These are phyloP conservation scores for Leucoraja ocellata DNA, from an alignment of 2,797 vertebrate genomes.

Conservation along the genomic window DNA sequence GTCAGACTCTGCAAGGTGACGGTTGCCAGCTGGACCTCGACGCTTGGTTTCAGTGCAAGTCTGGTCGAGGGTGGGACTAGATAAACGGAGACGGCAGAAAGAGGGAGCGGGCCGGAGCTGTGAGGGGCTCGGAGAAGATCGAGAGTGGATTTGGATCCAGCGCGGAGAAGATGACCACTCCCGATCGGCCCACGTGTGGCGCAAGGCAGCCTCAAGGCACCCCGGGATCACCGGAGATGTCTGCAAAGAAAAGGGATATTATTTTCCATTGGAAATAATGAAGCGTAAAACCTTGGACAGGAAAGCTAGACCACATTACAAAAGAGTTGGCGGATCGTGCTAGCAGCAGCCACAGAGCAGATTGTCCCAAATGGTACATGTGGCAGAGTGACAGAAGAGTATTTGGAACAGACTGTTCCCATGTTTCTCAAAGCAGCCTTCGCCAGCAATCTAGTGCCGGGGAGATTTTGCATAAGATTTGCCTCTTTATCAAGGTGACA, in stretches of 20 bases:
- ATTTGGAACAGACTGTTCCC: conserved; percentile 5
- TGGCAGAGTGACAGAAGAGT: not conserved
- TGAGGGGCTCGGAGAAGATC: not conserved
- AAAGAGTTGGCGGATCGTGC: not conserved
- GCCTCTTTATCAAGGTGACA: not conserved
- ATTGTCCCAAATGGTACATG: not conserved
- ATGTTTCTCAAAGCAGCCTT: not conserved
- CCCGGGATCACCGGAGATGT: not conserved
- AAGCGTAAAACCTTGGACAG: conserved; percentile 18
- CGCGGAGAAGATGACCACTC: not conserved
- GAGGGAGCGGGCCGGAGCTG: not conserved
- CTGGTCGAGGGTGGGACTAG: not conserved
- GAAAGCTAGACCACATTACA: not conserved
- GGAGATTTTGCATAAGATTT: not conserved
- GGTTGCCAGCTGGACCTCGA: not conserved
- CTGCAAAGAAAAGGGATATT: not conserved
- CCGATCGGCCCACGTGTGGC: accelerated
- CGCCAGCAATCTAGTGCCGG: not conserved
- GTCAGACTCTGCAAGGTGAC: not conserved
- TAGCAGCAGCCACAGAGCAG: not conserved
- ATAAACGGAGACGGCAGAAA: not conserved
- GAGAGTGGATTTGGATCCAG: too few species aligned
- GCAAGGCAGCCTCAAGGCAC: too few species aligned
- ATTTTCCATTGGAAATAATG: not conserved
- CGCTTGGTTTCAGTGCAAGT: not conserved